Base-by-base conservation (phyloP, 2,113 vertebrate genomes). In the Menidia beryllina region DNA sequence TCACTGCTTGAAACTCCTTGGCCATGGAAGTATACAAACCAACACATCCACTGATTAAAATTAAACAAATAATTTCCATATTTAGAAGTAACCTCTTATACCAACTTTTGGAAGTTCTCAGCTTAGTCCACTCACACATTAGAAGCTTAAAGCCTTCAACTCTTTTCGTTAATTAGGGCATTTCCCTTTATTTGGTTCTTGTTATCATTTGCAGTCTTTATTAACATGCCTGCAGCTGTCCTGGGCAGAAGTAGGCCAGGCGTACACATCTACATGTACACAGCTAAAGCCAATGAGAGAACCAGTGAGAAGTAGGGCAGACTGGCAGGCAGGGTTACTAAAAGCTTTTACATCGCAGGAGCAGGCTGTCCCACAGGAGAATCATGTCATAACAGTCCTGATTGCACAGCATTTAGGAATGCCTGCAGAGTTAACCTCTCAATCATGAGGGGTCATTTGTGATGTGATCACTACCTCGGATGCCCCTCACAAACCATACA, bases 401-500 rank as follows among this genome's bases (percentile, higher is more conserved):
- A 88, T 92, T 91, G 91, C 89, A 71, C 66, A 84, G 79, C 83
- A 76, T 89, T 89, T 83, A 88, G 84, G 81, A 91, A 90, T 89
- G 85, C 87, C 75, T 81, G 84, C 81, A 71, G 79, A 75, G 84
- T 87, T 90, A 72, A 89, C 87, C 88, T 85, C 60, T 77, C 63
- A 61, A 60, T 86, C 76, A 87, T 87, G 84, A 87, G 75, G 72
- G 89, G 89, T 86, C 84, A 41, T 60, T 43, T 69, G 62, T 87
- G 84, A 92, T 83, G 84, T 87, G 81, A 83, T 78, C 64, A 41
- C 58, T 51, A 72, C 74, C 56, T 50, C 30, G 2, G 38, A 67
- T 64, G 51, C 74, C 53, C 57, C 53, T 57, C n/a, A 4, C 23
- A 74, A 72, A 43, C 21, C 45, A 36, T 71, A 67, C 57, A 75